Evolutionary conservation across 2,113 vertebrate genomes (phyloP).

Genomic region (Rhinolophus ferrumequinum): DNA sequence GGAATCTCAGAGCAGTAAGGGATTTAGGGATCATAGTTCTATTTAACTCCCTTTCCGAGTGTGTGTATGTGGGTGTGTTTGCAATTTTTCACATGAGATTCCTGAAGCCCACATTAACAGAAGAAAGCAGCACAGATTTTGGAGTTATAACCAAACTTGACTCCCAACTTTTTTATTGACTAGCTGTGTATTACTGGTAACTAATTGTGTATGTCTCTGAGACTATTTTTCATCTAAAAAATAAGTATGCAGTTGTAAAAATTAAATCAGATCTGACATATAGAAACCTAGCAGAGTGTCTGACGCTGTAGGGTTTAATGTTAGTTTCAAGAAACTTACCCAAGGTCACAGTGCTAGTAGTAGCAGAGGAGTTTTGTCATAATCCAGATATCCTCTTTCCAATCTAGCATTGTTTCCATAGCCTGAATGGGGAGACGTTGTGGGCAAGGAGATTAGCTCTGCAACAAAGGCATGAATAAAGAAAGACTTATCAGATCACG

Average conservation of each 20-base stretch:
- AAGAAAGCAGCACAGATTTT: background rate
- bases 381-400: background rate
- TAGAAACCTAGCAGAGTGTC: background rate
- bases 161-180: background rate
- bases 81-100: conserved; percentile 1
- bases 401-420: background rate
- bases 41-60: background rate
- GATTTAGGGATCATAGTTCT: background rate
- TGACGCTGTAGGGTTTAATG: background rate
- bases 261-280: background rate
- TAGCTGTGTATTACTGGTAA: no score
- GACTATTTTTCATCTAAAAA: conserved; percentile 3
- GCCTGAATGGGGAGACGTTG: background rate
- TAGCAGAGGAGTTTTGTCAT: background rate
- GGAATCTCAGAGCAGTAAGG: background rate
- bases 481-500: background rate
- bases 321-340: background rate
- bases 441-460: background rate
- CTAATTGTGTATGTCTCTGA: background rate
- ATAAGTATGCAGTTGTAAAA: background rate
- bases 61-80: background rate
- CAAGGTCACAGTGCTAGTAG: background rate
- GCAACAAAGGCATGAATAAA: background rate
- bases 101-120: background rate
- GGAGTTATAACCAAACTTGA: background rate